Percentiles rank a stretch among this genome's conserved stretches.
phyloP scores from a whole-genome alignment of 2,113 vertebrate genomes.

The Ictalurus furcatus region DNA sequence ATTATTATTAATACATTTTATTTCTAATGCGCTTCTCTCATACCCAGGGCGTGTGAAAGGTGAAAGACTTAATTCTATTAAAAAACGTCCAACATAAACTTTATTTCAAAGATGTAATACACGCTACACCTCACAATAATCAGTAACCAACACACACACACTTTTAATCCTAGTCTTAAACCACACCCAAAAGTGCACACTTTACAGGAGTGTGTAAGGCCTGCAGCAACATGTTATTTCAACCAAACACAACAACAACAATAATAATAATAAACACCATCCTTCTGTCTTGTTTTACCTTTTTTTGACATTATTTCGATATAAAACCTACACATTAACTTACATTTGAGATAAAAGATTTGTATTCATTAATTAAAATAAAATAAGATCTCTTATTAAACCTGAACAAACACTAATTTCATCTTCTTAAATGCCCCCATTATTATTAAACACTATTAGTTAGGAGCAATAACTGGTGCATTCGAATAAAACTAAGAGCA shows the following conservation, averaged over 20 bases:
- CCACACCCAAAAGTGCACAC: constrained; percentile 20
- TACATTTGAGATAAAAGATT: background rate
- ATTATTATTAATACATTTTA: background rate
- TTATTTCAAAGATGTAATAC: no score
- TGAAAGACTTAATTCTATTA: no score
- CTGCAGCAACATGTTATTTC: background rate
- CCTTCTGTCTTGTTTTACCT: background rate
- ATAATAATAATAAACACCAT: background rate
- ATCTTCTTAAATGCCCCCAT: no score
- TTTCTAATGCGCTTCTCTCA: no score
- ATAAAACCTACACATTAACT: background rate
- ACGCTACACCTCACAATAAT: background rate
- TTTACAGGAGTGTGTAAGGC: background rate
- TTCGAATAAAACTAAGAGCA: background rate
- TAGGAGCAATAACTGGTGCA: background rate
- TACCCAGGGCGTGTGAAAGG: no score
- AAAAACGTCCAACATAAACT: no score
- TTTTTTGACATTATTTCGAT: background rate
- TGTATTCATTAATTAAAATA: background rate
- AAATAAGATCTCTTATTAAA: background rate
- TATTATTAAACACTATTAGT: background rate
- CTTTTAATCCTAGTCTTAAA: background rate
- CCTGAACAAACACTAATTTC: background rate
- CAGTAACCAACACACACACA: background rate
- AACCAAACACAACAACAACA: background rate